Conservation (phyloP, 1,140 invertebrate species). For the Glossosoma conforme region DNA sequence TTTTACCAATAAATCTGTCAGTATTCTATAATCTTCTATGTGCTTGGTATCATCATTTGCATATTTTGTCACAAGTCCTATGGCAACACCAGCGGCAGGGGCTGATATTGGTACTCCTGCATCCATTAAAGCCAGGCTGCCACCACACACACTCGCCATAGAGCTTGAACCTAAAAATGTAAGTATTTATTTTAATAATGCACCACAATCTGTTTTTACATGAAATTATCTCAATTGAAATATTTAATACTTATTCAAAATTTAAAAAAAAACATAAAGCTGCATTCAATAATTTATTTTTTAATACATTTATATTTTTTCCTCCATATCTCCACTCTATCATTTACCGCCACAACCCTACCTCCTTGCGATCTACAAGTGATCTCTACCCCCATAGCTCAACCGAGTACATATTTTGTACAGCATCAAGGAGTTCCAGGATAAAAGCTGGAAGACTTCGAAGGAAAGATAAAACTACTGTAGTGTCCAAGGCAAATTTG, state of each 20-base stretch:
- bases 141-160: slow-evolving; percentile 97
- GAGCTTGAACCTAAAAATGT: slow-evolving; percentile 77
- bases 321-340: too few relatives aligned
- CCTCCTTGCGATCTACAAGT: too few relatives aligned
- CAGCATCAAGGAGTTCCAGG: too few relatives aligned
- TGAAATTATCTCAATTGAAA: slow-evolving; percentile 1
- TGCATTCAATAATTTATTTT: not conserved
- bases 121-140: slow-evolving; percentile 92
- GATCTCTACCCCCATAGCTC: too few relatives aligned
- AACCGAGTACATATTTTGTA: too few relatives aligned
- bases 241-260: not conserved
- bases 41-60: slow-evolving; percentile 53
- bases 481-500: too few relatives aligned
- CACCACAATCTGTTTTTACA: not conserved
- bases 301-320: not conserved
- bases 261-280: slow-evolving; percentile 5
- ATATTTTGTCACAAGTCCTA: slow-evolving; percentile 77
- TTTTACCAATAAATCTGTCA: slow-evolving; percentile 91
- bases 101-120: slow-evolving; percentile 80
- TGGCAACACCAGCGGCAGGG: slow-evolving; percentile 91
- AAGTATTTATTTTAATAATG: too few relatives aligned
- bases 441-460: too few relatives aligned
- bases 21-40: slow-evolving; percentile 72
- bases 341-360: too few relatives aligned
- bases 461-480: too few relatives aligned